Base-by-base conservation (phyloP, 2,113 vertebrate species). In the Centrocercus urophasianus region DNA sequence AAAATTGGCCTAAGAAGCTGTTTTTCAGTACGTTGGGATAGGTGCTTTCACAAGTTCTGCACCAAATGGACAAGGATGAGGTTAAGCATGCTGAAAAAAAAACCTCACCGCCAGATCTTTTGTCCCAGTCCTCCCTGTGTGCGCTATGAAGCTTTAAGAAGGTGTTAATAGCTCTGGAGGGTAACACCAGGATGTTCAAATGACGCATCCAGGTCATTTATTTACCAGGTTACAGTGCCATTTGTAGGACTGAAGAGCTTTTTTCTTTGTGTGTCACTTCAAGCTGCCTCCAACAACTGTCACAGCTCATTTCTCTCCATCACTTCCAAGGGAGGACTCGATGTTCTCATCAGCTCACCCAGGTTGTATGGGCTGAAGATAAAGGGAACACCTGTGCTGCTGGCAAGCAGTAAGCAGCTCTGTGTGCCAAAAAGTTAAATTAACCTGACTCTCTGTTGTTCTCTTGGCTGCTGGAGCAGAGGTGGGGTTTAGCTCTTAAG, bases 41-140 rank as follows among this genome's bases (percentile, higher is more conserved):
- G 42, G 4, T 4, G 34, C 50, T 64, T 43, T 11, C 7, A 30
- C 1, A 0, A 8, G 10, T 6, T 40, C 24, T 9, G 1, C 2
- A 6, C 59, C 11, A 13, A 0, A 13, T 16, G 56, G 36, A 11
- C 7, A 11, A 8, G 38, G 61, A 3, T 30, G 48, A 48, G 36
- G 13, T 45, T 65, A 59, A 54, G 10, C 1, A 3, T 45, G 59
- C 75, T 45, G 71, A 30, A 32, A 36, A 13, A 27, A 42, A 59
- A 9, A 9, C 38, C 25, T 28, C 25, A 4, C 5, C 25, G 14
- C 5, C 42, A 16, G 47, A 30, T 64, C 20, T 47, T 3, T 24
- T 47, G 8, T 13, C 34, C 56, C 2, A 2, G 6, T 30, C 6
- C 57, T 77, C 13, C 20, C 12, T 18, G 8, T 56, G 30, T 13